Percentiles rank a stretch among this genome's conserved stretches.
phyloP scores from a whole-genome alignment of 1,140 invertebrate genomes.

The Apis dorsata region DNA sequence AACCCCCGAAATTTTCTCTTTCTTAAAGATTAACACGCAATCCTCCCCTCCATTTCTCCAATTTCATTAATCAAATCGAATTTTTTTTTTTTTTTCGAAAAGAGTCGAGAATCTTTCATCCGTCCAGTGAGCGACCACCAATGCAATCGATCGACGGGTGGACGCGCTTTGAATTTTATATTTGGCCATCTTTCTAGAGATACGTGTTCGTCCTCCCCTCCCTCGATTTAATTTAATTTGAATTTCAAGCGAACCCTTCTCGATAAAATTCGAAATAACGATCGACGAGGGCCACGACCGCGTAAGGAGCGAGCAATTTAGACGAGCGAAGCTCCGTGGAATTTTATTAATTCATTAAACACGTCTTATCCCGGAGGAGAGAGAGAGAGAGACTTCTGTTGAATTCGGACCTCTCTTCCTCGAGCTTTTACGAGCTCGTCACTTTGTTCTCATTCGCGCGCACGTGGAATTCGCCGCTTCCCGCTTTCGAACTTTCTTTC shows the following conservation, averaged over 20 bases:
- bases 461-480: no score
- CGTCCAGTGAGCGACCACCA: not conserved
- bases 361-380: not conserved
- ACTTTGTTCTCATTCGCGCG: no score
- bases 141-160: not conserved
- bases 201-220: not conserved
- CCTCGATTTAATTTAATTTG: slow-evolving; percentile 34
- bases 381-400: no score
- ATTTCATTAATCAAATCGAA: not conserved
- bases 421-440: no score
- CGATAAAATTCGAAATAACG: slow-evolving; percentile 43
- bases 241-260: slow-evolving; percentile 19
- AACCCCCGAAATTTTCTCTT: no score
- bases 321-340: not conserved
- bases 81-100: no score
- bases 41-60: no score
- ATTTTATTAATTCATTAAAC: slow-evolving; percentile 47
- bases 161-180: slow-evolving; percentile 17
- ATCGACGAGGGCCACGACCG: not conserved
- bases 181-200: not conserved
- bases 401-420: no score
- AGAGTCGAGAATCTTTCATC: no score
- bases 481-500: no score
- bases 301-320: slow-evolving; percentile 12
- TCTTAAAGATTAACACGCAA: no score